Evolutionary conservation across 2,797 vertebrate genomes (phyloP), one percentile per base, ranked within the genome.

Genomic region (Columba guinea): DNA sequence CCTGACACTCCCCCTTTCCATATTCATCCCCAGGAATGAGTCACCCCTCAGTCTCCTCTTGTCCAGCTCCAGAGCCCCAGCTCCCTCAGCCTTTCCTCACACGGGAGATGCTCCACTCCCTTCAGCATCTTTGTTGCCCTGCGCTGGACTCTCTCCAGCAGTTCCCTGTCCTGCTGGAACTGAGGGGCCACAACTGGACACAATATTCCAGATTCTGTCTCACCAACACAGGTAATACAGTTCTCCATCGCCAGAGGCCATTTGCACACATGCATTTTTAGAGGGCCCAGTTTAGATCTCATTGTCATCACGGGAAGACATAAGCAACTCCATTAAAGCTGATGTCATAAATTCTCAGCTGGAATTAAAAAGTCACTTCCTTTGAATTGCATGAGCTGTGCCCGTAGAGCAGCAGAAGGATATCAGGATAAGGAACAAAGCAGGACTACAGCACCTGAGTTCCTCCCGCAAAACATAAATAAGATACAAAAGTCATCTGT

Each of bases 241-340:
- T 12, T 67, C 41, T 15, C 20, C 21, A 13, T 4, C 39, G 22
- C 34, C 51, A 34, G 12, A 3, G n/a, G 7, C 35, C 32, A 30
- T 37, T 27, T 28, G n/a, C 27, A 20, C 56, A 37, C 11, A 11
- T 23, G 14, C 5, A 30, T 10, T 85, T 74, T 8, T 1, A 30
- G 60, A 63, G 30, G 13, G 13, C 9, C 64, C 1, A 0, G 13
- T 10, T 83, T 12, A 4, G 44, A 26, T 79, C 41, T 71, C 44
- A 5, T 11, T 37, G 48, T 19, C 46, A 46, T 39, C 68, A 18
- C 0, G 0, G 68, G 1, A 44, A 70, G 46, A 21, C 23, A 80
- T 21, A 85, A 34, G 21, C 7, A 92, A 37, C 32, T 60, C 18
- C 21, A 8, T 21, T 20, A 39, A 67, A 91, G 48, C 41, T 41